Conservation (phyloP, 2,113 vertebrate genomes). For the Thryonomys swinderianus region DNA sequence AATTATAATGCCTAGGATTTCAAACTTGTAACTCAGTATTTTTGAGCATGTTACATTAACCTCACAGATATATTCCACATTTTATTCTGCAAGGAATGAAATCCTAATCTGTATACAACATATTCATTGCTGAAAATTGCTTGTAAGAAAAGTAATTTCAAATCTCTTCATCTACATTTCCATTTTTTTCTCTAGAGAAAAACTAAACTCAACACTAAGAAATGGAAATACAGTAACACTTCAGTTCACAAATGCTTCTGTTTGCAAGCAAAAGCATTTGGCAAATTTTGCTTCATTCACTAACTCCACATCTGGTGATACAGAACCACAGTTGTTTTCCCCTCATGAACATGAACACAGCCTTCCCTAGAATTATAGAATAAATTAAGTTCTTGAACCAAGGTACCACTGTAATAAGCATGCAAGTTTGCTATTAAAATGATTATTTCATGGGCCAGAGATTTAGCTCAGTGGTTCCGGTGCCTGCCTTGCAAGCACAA, state of each 20-base stretch:
- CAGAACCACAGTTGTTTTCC: background rate
- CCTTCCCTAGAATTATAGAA: background rate
- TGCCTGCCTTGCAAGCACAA: too few relatives aligned
- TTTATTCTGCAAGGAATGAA: background rate
- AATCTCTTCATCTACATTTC: conserved; percentile 45
- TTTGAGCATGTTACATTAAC: background rate
- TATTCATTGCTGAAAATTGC: conserved; percentile 12
- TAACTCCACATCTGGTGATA: background rate
- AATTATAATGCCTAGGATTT: conserved; percentile 51
- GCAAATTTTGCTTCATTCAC: background rate
- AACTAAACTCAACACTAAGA: background rate
- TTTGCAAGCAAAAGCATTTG: background rate
- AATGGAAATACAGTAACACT: conserved; percentile 16
- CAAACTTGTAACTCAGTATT: conserved; percentile 36
- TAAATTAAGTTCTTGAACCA: background rate
- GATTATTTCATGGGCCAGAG: too few relatives aligned
- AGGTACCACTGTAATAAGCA: background rate
- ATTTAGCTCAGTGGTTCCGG: too few relatives aligned
- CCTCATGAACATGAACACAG: too few relatives aligned
- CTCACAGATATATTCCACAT: background rate
- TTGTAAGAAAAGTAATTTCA: conserved; percentile 37
- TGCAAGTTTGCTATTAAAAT: conserved; percentile 49
- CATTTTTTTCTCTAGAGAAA: conserved; percentile 45
- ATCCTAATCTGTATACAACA: conserved; percentile 15
- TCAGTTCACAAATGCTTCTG: background rate